Percentiles rank a stretch among this genome's conserved stretches.
phyloP scores from a whole-genome alignment of 1,140 invertebrate species.

The Eurosta solidaginis region DNA sequence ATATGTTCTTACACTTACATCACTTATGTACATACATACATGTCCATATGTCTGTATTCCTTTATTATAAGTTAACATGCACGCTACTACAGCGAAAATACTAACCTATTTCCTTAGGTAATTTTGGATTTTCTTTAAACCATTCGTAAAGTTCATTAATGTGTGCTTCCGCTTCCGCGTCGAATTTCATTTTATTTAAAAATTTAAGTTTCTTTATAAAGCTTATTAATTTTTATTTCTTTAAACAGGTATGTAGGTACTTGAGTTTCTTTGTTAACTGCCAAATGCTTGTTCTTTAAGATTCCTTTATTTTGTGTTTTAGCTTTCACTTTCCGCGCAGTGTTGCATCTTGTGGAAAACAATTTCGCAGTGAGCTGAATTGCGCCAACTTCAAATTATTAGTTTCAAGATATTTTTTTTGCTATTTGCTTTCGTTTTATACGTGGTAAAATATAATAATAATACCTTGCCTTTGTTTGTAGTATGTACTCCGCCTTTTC shows the following conservation, averaged over 20 bases:
- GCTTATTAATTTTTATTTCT: neutral
- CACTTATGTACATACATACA: neutral
- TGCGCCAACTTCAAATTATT: neutral
- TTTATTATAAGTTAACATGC: too few species aligned
- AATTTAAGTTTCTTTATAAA: neutral
- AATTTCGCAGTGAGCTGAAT: neutral
- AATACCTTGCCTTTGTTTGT: neutral
- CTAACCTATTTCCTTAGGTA: slow-evolving; percentile 55
- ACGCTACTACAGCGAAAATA: neutral
- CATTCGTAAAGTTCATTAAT: slow-evolving; percentile 46
- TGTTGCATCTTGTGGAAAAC: neutral
- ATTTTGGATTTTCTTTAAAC: slow-evolving; percentile 49
- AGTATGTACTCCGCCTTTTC: neutral
- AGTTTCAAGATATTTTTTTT: slow-evolving; percentile 9
- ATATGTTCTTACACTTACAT: too few species aligned
- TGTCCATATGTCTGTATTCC: too few species aligned
- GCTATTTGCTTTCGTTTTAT: neutral
- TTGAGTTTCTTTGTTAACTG: neutral
- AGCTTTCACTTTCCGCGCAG: neutral
- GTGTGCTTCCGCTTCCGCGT: slow-evolving; percentile 39
- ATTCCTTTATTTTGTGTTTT: neutral
- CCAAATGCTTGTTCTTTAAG: neutral
- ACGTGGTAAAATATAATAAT: neutral
- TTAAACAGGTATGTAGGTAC: too few species aligned
- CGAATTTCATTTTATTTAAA: neutral